Percentiles rank a stretch among this genome's conserved stretches.
Evolutionary conservation across 2,888 invertebrate species (phyloP).

Genomic region (Alloplasta piceator): DNA sequence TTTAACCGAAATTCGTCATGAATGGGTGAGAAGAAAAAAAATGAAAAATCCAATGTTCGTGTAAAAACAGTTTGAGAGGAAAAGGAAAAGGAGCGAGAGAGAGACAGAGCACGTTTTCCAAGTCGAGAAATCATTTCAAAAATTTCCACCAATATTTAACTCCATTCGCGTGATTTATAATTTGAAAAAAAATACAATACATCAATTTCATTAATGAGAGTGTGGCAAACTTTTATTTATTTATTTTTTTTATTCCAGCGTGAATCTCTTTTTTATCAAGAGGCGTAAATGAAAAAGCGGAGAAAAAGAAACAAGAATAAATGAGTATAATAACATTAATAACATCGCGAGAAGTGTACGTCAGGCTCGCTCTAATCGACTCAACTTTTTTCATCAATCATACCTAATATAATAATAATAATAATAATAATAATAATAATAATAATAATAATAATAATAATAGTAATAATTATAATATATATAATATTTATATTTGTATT

Average conservation of each 20-base stretch:
- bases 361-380: constrained; percentile 68
- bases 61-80: too few species aligned
- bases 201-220: constrained; percentile 71
- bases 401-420: constrained; percentile 57
- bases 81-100: too few species aligned
- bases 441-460: constrained; percentile 56
- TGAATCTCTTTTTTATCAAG: constrained; percentile 44
- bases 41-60: too few species aligned
- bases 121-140: too few species aligned
- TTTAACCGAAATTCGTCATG: too few species aligned
- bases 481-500: too few species aligned
- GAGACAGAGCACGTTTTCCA: too few species aligned
- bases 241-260: constrained; percentile 52
- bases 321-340: constrained; percentile 74
- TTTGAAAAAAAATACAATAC: constrained; percentile 20
- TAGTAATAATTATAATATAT: too few species aligned
- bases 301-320: constrained; percentile 76
- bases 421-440: constrained; percentile 50
- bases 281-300: constrained; percentile 49
- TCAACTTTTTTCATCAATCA: constrained; percentile 57
- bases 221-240: constrained; percentile 56
- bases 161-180: neutral
- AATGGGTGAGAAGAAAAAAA: too few species aligned
- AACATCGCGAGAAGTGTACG: constrained; percentile 72
- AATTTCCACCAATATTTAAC: too few species aligned